Conservation (phyloP, 2,797 vertebrate species). For the Phyllotis vaccarum region DNA sequence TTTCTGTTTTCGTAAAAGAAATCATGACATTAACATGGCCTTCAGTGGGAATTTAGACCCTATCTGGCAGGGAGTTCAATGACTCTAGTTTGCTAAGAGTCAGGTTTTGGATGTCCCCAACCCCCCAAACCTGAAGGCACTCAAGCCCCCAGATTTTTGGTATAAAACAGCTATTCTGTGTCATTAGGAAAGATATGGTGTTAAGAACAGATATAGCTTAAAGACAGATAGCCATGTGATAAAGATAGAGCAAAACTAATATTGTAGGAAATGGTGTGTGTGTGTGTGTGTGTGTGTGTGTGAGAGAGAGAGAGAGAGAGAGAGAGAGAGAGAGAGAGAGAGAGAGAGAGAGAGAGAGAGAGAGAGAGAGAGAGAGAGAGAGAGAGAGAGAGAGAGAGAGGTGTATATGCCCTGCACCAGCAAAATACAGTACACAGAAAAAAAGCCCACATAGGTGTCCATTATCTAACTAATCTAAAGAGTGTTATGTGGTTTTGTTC, state of each 20-base stretch:
- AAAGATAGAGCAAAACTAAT: neutral
- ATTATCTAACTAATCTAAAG: neutral
- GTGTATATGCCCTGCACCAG: neutral
- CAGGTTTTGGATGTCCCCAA: neutral
- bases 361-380: too few species aligned
- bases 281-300: too few species aligned
- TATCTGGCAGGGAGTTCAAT: neutral
- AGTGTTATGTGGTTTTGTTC: neutral
- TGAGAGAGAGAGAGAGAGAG: too few species aligned
- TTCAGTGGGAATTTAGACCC: neutral
- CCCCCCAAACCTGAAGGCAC: neutral
- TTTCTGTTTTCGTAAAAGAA: conserved; percentile 3
- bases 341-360: too few species aligned
- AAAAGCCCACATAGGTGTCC: neutral
- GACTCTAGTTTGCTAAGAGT: neutral
- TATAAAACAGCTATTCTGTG: neutral
- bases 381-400: too few species aligned
- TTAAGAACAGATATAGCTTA: neutral
- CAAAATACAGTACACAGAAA: neutral
- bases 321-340: too few species aligned
- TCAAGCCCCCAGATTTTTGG: neutral
- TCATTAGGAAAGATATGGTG: neutral
- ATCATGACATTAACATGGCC: neutral
- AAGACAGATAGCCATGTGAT: neutral
- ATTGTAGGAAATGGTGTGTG: neutral